Conservation (phyloP, 2,888 invertebrate species). For the Tachina lurida region DNA sequence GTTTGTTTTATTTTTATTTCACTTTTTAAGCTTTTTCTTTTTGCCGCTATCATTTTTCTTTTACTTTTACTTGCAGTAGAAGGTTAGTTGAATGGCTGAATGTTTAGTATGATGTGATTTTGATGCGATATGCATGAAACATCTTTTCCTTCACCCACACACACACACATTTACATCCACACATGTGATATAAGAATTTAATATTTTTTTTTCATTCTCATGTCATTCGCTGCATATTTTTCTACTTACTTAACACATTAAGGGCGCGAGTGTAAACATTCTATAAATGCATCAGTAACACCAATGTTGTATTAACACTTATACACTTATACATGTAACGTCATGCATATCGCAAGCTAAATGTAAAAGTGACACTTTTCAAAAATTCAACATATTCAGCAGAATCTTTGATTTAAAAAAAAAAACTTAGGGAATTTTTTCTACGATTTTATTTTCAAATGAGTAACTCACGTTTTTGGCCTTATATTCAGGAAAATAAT, state of each 20-base stretch:
- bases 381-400: too few species aligned
- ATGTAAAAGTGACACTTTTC: too few species aligned
- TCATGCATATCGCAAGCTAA: neutral
- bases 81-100: slow-evolving; percentile 33
- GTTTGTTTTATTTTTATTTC: slow-evolving; percentile 24
- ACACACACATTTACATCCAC: neutral
- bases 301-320: neutral
- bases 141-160: slow-evolving; percentile 33
- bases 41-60: slow-evolving; percentile 23
- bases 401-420: too few species aligned
- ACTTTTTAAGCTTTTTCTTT: slow-evolving; percentile 19
- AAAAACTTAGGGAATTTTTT: too few species aligned
- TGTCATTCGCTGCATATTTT: slow-evolving; percentile 63
- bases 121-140: slow-evolving; percentile 51
- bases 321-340: neutral
- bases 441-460: too few species aligned
- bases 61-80: slow-evolving; percentile 12
- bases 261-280: slow-evolving; percentile 52
- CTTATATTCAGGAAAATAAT: too few species aligned
- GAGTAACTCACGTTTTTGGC: too few species aligned
- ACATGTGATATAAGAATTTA: slow-evolving; percentile 6
- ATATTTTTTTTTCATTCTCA: slow-evolving; percentile 29
- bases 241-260: slow-evolving; percentile 70
- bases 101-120: slow-evolving; percentile 53
- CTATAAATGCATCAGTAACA: slow-evolving; percentile 48